Base-by-base conservation (phyloP, 1,140 invertebrate species). In the Drosophila kohkoa region DNA sequence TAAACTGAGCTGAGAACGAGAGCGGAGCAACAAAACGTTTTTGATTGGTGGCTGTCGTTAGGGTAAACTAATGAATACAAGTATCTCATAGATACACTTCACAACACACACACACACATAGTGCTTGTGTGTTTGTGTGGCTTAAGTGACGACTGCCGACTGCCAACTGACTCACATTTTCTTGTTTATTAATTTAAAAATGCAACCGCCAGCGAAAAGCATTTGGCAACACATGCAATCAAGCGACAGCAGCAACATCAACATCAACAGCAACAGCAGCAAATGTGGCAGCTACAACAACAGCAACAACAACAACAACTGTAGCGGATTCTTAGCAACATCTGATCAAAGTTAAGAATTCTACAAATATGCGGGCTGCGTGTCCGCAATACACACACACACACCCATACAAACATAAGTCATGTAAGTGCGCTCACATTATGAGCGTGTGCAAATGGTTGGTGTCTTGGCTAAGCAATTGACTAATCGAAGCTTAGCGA, bases 11-110 rank as follows among this genome's bases (percentile, higher is more conserved):
- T 46, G 65, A 75, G 35, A 38, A 66, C 51, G 65, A 75, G 35
- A 38, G 72, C 54, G 28, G 13, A 75, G 55, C 35, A 41, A 43
- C n/a, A 30, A 43, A 66, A 65, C 57, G 49, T 45, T 67, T 78
- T 65, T 78, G 72, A 78, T 78, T 78, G 76, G 76, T 65, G 52
- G 10, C 52, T 60, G 45, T 8, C 54, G 62, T 45, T 69, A 54
- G 63, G 70, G 70, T 59, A 57, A 55, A n/a, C 63, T 74, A 57
- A 67, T 67, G 75, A 73, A 77, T 68, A 67, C 69, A 71, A 66
- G 71, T 74, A 74, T 62, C 71, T 74, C 65, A 74, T 69, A 69
- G 71, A 74, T 60, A 74, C 57, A 55, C 13, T 60, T 69, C 57
- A 55, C 13, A 57, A 54, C 28, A 48, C 15, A 38, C 5, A 43